Conservation (phyloP, 1,140 invertebrate genomes). For the Drosophila baimaii region DNA sequence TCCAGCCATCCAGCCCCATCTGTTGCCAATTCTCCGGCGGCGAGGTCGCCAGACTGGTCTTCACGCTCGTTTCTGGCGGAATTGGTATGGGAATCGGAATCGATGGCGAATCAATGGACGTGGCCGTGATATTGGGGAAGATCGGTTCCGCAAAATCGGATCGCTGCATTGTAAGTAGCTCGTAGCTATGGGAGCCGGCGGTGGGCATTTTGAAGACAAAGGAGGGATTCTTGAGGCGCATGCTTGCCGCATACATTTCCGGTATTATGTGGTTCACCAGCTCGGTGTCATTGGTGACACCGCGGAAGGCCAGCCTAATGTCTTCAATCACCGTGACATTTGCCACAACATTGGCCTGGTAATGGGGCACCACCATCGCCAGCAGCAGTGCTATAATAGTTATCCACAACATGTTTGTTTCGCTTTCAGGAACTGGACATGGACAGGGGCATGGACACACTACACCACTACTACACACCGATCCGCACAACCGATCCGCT, state of each 20-base stretch:
- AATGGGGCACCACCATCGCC: slow-evolving; percentile 14
- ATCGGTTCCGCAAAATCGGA: slow-evolving; percentile 69
- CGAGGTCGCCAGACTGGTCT: slow-evolving; percentile 25
- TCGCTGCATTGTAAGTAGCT: slow-evolving; percentile 65
- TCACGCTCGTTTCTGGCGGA: slow-evolving; percentile 44
- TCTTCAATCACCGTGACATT: slow-evolving; percentile 65
- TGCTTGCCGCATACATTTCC: slow-evolving; percentile 72
- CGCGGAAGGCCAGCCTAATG: slow-evolving; percentile 72
- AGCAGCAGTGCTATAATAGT: background rate
- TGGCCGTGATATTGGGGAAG: slow-evolving; percentile 72
- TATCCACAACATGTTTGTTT: slow-evolving; percentile 39
- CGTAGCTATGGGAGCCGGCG: slow-evolving; percentile 24
- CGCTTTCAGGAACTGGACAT: slow-evolving; percentile 40
- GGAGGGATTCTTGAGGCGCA: slow-evolving; percentile 60
- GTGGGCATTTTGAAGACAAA: slow-evolving; percentile 76
- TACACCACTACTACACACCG: background rate
- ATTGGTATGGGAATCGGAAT: background rate
- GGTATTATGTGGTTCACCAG: slow-evolving; percentile 68
- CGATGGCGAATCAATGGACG: slow-evolving; percentile 1
- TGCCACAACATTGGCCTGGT: slow-evolving; percentile 10
- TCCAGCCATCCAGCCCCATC: slow-evolving; percentile 74
- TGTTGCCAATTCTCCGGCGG: slow-evolving; percentile 50
- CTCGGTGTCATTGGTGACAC: slow-evolving; percentile 70
- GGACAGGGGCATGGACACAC: slow-evolving; percentile 15
- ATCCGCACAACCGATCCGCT: slow-evolving; percentile 44